Conservation (phyloP, 2,797 vertebrate genomes). For the Pampus argenteus region DNA sequence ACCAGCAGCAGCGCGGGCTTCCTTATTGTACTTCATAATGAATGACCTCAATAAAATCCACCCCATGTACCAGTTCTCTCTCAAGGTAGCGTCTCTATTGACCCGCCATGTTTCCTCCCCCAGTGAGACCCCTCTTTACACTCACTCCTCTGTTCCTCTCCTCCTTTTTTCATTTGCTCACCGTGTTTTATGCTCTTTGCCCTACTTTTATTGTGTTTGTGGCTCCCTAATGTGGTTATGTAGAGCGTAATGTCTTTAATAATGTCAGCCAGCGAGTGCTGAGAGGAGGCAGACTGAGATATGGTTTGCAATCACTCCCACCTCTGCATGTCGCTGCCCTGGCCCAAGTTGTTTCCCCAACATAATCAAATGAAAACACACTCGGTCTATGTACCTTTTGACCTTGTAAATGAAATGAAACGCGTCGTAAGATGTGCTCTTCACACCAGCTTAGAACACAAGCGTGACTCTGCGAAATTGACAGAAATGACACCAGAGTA, state of each 20-base stretch:
- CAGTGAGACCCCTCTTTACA: conserved; percentile 64
- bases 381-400: conserved; percentile 55
- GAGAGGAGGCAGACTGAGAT: conserved; percentile 68
- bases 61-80: conserved; percentile 98
- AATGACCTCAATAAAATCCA: conserved; percentile 94
- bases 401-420: conserved; percentile 63
- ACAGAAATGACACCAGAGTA: conserved; percentile 25
- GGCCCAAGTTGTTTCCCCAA: conserved; percentile 56
- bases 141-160: conserved; percentile 32
- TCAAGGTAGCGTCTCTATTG: conserved; percentile 88
- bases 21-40: conserved; percentile 96
- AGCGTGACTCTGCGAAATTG: conserved; percentile 34
- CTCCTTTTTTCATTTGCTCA: conserved; percentile 59
- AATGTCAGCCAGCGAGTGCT: conserved; percentile 68
- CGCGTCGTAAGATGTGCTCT: conserved; percentile 44
- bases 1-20: conserved; percentile 88
- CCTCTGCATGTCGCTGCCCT: conserved; percentile 63
- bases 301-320: conserved; percentile 71
- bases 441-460: conserved; percentile 18
- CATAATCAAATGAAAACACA: conserved; percentile 75
- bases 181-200: conserved; percentile 77
- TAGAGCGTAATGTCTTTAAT: conserved; percentile 77
- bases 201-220: conserved; percentile 75
- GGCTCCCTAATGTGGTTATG: conserved; percentile 81
- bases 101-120: conserved; percentile 61